Evolutionary conservation across 2,797 vertebrate genomes (phyloP), one percentile per base, ranked within the genome.

Genomic region (Alfaro cultratus): DNA sequence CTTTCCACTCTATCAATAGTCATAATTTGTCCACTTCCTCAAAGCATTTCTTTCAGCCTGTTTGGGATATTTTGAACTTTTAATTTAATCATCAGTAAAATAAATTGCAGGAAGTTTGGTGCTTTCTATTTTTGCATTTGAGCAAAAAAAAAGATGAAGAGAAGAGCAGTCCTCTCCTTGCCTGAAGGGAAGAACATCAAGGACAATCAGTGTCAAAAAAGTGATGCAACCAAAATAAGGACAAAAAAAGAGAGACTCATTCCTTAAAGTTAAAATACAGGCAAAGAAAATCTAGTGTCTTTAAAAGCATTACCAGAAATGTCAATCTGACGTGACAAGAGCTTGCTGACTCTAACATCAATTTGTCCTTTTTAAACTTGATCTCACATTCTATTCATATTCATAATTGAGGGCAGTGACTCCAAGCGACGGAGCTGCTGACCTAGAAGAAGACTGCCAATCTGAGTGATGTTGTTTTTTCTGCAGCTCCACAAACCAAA

Each of bases 141-240:
- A 85, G 91, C 86, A 90, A 84, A 91, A 76, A 64, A 57, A 91
- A 76, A 64, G 55, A 55, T 55, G 57, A 60, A 62, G 53, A 29
- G 36, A 29, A 57, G 57, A 76, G 18, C 23, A 85, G 75, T 75
- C 73, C 74, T 81, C 71, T 89, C 86, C 81, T 91, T 91, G 89
- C 91, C 84, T 1, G 64, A 84, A 84, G 92, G 89, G 74, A 93
- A 86, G 87, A 67, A 87, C 91, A 85, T 88, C 92, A 88, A 88
- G 84, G 86, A 79, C 85, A 76, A 91, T 94, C 87, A 92, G 80
- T 79, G 82, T 93, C 91, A 91, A 82, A 87, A 83, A 85, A 83
- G 71, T 89, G 92, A 92, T 87, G 87, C 78, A 86, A 89, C 76
- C 87, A 70, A 88, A 89, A 90, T 90, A 89, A 90, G 81, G 60